Percentiles rank a stretch among this genome's conserved stretches.
These are phyloP conservation scores for Rhinichthys klamathensis DNA, from an alignment of 2,113 vertebrate species.

Conservation along the genomic window DNA sequence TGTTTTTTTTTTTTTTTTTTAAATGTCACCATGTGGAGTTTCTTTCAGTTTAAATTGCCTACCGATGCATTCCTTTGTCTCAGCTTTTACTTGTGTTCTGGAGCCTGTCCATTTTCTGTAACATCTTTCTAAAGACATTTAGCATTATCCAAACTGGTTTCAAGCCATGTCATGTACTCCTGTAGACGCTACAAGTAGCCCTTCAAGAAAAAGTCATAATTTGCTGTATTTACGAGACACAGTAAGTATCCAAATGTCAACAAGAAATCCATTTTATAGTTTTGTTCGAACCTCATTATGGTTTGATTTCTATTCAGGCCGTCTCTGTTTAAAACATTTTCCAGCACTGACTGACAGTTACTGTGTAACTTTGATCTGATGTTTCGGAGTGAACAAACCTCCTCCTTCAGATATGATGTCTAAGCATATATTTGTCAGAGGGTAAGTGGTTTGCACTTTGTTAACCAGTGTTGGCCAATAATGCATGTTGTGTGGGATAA, in stretches of 20 bases:
- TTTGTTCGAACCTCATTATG: conserved; percentile 29
- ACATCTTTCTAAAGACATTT: background rate
- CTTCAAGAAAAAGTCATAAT: background rate
- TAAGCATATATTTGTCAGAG: conserved; percentile 51
- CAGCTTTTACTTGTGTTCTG: background rate
- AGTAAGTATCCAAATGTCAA: conserved; percentile 14
- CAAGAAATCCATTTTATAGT: conserved; percentile 20
- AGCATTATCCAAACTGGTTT: background rate
- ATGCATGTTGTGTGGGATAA: conserved; percentile 35
- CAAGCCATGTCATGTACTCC: background rate
- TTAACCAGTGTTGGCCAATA: conserved; percentile 53
- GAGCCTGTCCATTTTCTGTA: background rate
- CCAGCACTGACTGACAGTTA: conserved; percentile 18
- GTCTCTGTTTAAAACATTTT: conserved; percentile 22
- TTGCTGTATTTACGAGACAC: conserved; percentile 5
- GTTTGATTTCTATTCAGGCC: conserved; percentile 29
- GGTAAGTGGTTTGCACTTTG: conserved; percentile 41
- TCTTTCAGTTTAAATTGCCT: background rate
- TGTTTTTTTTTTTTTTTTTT: background rate
- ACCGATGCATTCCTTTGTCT: background rate
- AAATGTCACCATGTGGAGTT: background rate
- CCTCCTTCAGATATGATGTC: conserved; percentile 38
- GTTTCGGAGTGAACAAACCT: conserved; percentile 22
- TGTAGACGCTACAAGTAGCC: background rate
- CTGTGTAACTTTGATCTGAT: conserved; percentile 34